Evolutionary conservation across 1,140 invertebrate species (phyloP).

Genomic region (Adelges cooleyi): DNA sequence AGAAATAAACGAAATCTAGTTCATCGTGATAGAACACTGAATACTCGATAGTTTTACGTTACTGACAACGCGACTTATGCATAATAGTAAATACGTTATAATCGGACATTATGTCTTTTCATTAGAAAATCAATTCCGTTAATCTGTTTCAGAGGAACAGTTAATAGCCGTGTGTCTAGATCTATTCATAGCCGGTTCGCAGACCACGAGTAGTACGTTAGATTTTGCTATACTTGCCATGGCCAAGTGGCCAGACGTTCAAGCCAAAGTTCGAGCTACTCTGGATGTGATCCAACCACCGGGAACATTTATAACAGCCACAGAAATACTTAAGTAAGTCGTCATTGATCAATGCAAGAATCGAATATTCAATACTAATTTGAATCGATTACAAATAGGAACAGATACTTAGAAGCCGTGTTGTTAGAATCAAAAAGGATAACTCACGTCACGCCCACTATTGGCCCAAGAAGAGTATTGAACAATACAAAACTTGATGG

Average conservation of each 20-base stretch:
- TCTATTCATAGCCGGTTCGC: constrained; percentile 56
- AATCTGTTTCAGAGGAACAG: constrained; percentile 48
- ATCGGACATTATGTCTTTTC: too few species aligned
- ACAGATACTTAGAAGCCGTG: constrained; percentile 48
- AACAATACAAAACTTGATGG: constrained; percentile 46
- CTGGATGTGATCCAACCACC: constrained; percentile 42
- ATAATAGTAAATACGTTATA: too few species aligned
- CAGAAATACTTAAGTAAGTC: constrained; percentile 37
- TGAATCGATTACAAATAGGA: neutral
- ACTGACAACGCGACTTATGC: too few species aligned
- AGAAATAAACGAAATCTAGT: too few species aligned
- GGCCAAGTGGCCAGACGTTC: constrained; percentile 51
- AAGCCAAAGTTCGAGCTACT: constrained; percentile 53
- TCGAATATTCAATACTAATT: neutral
- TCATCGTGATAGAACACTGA: too few species aligned
- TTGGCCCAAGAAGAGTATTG: constrained; percentile 53
- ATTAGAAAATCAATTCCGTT: neutral
- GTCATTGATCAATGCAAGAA: neutral
- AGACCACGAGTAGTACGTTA: constrained; percentile 59
- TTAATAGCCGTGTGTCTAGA: constrained; percentile 56
- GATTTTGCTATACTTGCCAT: constrained; percentile 60
- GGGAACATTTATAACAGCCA: constrained; percentile 35
- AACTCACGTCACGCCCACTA: constrained; percentile 49
- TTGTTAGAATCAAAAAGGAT: constrained; percentile 52
- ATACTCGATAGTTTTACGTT: too few species aligned